Percentiles rank a stretch among this genome's conserved stretches.
Conservation (phyloP, 2,113 vertebrate genomes). For the Oryzias curvinotus region DNA sequence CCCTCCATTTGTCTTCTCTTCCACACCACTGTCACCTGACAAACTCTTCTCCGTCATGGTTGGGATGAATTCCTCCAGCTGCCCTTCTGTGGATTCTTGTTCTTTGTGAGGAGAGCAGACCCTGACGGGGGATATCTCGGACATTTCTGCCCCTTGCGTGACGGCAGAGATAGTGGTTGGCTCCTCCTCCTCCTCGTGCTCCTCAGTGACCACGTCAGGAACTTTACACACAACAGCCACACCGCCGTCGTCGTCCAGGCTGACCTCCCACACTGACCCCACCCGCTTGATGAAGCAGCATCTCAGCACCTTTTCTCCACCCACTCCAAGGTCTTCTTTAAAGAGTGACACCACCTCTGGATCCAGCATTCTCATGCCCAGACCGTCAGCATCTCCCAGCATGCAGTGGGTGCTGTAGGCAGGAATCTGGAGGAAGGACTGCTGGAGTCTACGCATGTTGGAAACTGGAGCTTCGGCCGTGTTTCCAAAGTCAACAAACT, state of each 20-base stretch:
- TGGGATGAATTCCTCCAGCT: conserved; percentile 75
- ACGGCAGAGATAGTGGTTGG: not conserved
- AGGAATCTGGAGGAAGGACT: conserved; percentile 67
- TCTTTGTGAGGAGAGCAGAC: conserved; percentile 46
- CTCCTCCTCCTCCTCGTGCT: conserved; percentile 4
- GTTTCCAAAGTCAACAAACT: conserved; percentile 94
- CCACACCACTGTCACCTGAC: not conserved
- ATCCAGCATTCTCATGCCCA: conserved; percentile 28
- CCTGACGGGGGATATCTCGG: not conserved
- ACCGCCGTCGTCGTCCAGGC: conserved; percentile 75
- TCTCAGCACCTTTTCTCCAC: conserved; percentile 61
- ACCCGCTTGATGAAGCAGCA: conserved; percentile 82
- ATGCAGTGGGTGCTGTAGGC: conserved; percentile 81
- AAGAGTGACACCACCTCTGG: conserved; percentile 71
- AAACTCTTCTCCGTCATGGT: conserved; percentile 58
- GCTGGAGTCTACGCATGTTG: conserved; percentile 71
- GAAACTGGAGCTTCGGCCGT: conserved; percentile 69
- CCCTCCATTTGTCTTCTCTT: conserved; percentile 7
- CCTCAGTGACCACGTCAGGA: conserved; percentile 20
- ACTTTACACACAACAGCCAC: conserved; percentile 71
- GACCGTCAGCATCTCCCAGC: conserved; percentile 61
- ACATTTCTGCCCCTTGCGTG: conserved; percentile 2
- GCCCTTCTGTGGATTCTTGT: conserved; percentile 71
- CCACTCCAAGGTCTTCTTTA: conserved; percentile 67
- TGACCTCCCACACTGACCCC: conserved; percentile 84